Base-by-base conservation (phyloP, 2,797 vertebrate species). In the Oceanodroma leucorhoa region DNA sequence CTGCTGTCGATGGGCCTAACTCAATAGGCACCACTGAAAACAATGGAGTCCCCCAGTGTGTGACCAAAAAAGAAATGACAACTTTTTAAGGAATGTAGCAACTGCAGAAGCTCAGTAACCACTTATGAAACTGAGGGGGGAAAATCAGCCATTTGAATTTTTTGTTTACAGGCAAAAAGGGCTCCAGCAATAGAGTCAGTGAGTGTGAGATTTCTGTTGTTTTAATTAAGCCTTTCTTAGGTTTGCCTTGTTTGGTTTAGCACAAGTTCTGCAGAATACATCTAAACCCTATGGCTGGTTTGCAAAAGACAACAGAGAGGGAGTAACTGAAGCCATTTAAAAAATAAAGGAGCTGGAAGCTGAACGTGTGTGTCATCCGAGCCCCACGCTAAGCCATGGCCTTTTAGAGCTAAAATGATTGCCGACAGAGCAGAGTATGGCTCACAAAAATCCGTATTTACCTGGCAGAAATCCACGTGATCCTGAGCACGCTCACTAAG, bases 11-110 rank as follows among this genome's bases (percentile, higher is more conserved):
- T 96, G 94, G 86, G 86, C 86, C 96, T 96, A 97, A 96, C 96
- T 97, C 95, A 96, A 96, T 90, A 96, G 95, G 95, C 95, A 94
- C 95, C 95, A 90, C 93, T 48, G 96, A 96, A 95, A 97, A 96
- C 96, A 95, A 96, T 96, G 96, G 88, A 96, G 94, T 94, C 95
- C 75, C 95, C 95, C 73, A 96, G 95, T 90, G 95, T 93, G 96
- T 89, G 95, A 97, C 95, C 94, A 90, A 97, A 95, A 96, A 96
- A 95, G 95, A 96, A 96, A 94, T 94, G 94, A 94, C 80, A 96
- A 90, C 95, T 84, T 95, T 95, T 97, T 92, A 93, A 95, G 92
- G 96, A 97, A 96, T 96, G 95, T 48, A 93, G 95, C 95, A 96
- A 97, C 93, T 96, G 93, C 87, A 96, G 95, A 97, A 96, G 96